phyloP scores from a whole-genome alignment of 2,113 vertebrate species.

The Epinephelus cyanopodus region DNA sequence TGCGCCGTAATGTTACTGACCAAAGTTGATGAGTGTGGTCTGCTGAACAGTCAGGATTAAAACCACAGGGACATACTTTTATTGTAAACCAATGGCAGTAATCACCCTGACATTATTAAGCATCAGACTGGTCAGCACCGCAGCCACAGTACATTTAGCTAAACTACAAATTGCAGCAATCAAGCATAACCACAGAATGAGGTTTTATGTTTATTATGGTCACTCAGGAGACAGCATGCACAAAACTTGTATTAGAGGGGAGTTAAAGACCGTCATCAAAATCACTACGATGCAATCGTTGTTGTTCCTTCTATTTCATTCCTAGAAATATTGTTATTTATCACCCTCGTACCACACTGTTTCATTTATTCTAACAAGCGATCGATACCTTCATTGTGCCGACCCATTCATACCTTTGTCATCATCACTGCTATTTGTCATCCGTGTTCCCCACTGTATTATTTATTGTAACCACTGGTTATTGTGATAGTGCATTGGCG shows the following conservation, averaged over 20 bases:
- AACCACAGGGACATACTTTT: neutral
- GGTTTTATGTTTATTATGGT: conserved; percentile 15
- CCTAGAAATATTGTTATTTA: conserved; percentile 22
- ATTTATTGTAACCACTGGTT: conserved; percentile 64
- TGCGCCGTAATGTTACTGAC: neutral
- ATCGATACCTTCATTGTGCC: conserved; percentile 42
- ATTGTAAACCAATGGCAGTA: neutral
- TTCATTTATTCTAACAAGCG: conserved; percentile 50
- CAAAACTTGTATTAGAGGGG: neutral
- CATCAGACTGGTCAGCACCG: neutral
- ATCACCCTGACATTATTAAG: conserved; percentile 14
- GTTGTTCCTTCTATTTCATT: conserved; percentile 17
- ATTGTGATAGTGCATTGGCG: conserved; percentile 53
- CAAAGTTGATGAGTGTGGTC: neutral
- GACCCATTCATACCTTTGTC: conserved; percentile 43
- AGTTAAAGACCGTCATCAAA: conserved; percentile 12
- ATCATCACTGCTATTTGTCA: conserved; percentile 41
- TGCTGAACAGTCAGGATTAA: neutral
- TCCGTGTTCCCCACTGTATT: conserved; percentile 43
- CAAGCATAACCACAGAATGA: neutral
- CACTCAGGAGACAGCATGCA: neutral
- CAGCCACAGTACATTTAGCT: neutral
- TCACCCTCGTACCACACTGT: neutral
- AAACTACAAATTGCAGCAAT: conserved; percentile 3
- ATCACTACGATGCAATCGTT: neutral